Evolutionary conservation across 2,113 vertebrate species (phyloP), one percentile per base, ranked within the genome.

Genomic region (Neogale vison): DNA sequence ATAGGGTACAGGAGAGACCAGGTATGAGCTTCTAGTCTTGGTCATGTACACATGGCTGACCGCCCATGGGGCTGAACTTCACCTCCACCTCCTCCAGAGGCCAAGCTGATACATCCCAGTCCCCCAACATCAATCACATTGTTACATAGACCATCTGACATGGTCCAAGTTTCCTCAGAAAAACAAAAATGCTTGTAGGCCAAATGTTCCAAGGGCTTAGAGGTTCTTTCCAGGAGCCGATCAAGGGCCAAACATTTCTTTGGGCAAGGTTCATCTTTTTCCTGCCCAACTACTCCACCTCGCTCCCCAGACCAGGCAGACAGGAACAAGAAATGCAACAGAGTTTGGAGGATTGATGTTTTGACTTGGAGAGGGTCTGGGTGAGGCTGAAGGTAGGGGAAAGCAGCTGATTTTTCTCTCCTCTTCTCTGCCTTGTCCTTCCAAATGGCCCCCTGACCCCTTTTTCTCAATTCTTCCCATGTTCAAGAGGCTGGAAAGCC

Each of bases 11-110:
- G 42, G 71, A 4, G 47, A 76, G 50, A 9, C 63, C 55, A 47
- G 29, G 18, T 15, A 1, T 5, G 9, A 18, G 59, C 34, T 89
- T 39, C 71, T 0, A 1, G 26, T n/a, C 34, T 57, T 1, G 0
- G 5, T 29, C 23, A 4, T 0, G 4, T 47, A 52, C 59, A 42
- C 39, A 2, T 2, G 24, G 34, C 79, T 59, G 34, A 88, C 39
- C 5, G 14, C 26, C 57, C 3, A 0, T 0, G 15, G 24, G 24
- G 52, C 39, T n/a, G 23, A n/a, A n/a, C n/a, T 52, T 29, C 26
- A 24, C 26, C 72, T 59, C n/a, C 34, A 65, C 39, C 42, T 18
- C 57, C 34, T 57, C 14, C 18, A 55, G 57, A 15, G 17, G 23
- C 17, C 34, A 7, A 36, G 23, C 6, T 20, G 17, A n/a, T 67